Base-by-base conservation (phyloP, 2,888 invertebrate species). In the Luffia ferchaultella region DNA sequence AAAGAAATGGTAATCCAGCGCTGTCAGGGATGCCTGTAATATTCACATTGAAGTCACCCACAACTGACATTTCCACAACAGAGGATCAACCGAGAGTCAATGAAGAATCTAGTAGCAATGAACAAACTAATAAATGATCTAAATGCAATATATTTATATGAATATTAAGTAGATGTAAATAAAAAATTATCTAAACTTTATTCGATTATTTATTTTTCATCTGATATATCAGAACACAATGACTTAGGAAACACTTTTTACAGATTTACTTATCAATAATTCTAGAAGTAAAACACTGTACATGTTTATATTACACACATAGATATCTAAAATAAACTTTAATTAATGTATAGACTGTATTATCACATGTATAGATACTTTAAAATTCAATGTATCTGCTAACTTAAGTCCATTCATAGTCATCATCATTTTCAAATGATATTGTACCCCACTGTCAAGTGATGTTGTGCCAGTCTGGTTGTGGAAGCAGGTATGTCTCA, bases 21-120 rank as follows among this genome's bases (percentile, higher is more conserved):
- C 73, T 98, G 52, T 86, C 87, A 48, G 82, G 86, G 54, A 87
- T 94, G 60, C 93, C 95, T n/a, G 88, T 97, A 44, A 87, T 97
- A 53, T 97, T 98, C 65, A 93, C 90, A 41, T 84, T 96, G 20
- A 86, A 85, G 56, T 89, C 92, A 2, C 88, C 89, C 5, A 72
- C 86, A 16, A 83, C 75, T 41, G 80, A 83, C 50, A 54, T 84
- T 15, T 56, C 74, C 2, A 50, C 75, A 49, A 67, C 63, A 55
- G 82, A 79, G 61, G 71, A 69, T n/a, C 68, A 71, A 53, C 68
- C 69, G 48, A 30, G 5, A 30, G 30, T 30, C 3, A 30, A 30
- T 7, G 30, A 30, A 30, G 30, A 30, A 30, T 30, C 30, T 7
- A 30, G 30, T 30, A 7, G 3, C 12, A 30, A 30, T 7, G 30